These are phyloP conservation scores for Diuraphis noxia DNA, from an alignment of 1,140 invertebrate genomes.

Conservation along the genomic window DNA sequence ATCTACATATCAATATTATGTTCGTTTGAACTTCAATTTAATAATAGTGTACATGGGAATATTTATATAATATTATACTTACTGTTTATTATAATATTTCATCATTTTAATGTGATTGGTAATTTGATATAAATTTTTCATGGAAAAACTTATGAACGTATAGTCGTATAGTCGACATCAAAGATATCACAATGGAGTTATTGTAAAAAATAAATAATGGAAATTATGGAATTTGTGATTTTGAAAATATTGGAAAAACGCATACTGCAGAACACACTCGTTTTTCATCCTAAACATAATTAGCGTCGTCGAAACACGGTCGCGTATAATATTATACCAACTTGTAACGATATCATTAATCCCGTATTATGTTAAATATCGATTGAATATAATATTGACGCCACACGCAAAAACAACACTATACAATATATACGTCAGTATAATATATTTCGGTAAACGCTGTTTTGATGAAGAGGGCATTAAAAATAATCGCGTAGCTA, in stretches of 20 bases:
- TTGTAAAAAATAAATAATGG: background rate
- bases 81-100: background rate
- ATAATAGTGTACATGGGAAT: background rate
- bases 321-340: background rate
- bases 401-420: background rate
- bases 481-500: background rate
- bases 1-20: background rate
- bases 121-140: background rate
- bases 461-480: background rate
- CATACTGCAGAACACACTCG: background rate
- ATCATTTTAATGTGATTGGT: background rate
- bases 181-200: background rate
- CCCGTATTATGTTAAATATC: background rate
- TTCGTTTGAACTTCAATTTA: background rate
- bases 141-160: background rate
- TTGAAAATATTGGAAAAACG: background rate
- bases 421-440: background rate
- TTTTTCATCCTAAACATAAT: background rate
- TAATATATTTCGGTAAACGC: background rate
- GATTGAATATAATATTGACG: background rate
- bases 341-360: background rate
- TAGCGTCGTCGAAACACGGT: background rate
- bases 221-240: background rate
- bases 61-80: background rate
- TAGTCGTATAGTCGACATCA: background rate